A percentile compares a stretch with the other conserved stretches of the same genome.
phyloP scores from a whole-genome alignment of 2,797 vertebrate genomes.

The Phrynocephalus forsythii region DNA sequence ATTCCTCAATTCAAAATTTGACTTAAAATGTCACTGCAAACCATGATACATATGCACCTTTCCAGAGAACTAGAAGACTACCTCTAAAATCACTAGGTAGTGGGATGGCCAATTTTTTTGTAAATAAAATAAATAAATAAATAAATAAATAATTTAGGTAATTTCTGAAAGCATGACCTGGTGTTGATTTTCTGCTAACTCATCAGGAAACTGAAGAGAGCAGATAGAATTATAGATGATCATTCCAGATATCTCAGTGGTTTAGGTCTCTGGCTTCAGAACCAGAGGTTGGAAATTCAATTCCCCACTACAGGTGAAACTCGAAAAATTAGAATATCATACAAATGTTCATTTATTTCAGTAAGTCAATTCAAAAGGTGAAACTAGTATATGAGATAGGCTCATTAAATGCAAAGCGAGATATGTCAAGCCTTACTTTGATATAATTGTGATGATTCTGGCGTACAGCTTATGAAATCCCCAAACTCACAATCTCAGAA shows the following conservation, averaged over 20 bases:
- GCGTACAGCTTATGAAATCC: too few relatives aligned
- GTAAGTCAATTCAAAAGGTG: too few relatives aligned
- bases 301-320: too few relatives aligned
- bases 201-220: not conserved
- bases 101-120: too few relatives aligned
- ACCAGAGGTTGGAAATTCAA: too few relatives aligned
- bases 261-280: not conserved
- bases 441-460: too few relatives aligned
- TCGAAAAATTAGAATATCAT: too few relatives aligned
- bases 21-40: not conserved
- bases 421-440: too few relatives aligned
- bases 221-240: not conserved
- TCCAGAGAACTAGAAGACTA: not conserved
- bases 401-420: too few relatives aligned
- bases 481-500: too few relatives aligned
- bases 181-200: slow-evolving; percentile 11
- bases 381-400: too few relatives aligned
- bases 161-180: slow-evolving; percentile 9
- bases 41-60: not conserved
- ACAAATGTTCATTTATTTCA: too few relatives aligned
- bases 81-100: not conserved
- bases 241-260: not conserved
- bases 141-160: not conserved
- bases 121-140: not conserved
- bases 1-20: not conserved